Conservation (phyloP, 2,113 vertebrate species). For the Chloroceryle aenea region DNA sequence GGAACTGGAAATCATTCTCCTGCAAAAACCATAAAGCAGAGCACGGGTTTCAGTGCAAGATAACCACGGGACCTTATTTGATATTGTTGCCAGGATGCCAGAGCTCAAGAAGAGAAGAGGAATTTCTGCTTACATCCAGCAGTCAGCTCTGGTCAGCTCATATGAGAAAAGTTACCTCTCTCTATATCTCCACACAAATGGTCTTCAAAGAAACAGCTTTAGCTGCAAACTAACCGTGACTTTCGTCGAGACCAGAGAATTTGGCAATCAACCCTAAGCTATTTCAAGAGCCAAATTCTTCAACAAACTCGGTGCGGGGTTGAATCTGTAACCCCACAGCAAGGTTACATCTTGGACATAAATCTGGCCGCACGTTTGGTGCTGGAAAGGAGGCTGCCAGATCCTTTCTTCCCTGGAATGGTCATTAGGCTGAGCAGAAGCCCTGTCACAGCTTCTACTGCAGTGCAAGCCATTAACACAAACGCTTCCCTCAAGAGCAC, state of each 20-base stretch:
- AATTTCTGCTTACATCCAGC: background rate
- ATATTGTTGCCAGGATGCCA: background rate
- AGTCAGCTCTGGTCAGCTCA: background rate
- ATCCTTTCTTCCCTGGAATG: fast-evolving
- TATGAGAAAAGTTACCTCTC: background rate
- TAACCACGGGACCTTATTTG: background rate
- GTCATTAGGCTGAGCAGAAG: background rate
- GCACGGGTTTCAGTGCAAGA: background rate
- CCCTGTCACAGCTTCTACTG: background rate
- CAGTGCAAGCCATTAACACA: background rate
- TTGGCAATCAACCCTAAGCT: background rate
- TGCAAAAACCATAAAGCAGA: fast-evolving
- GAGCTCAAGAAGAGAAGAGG: background rate
- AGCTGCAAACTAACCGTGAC: background rate
- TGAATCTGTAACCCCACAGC: background rate
- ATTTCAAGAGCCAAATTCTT: background rate
- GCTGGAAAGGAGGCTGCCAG: background rate
- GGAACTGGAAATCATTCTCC: background rate
- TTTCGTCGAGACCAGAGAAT: background rate
- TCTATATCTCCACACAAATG: background rate
- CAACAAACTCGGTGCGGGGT: background rate
- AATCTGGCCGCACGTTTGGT: background rate
- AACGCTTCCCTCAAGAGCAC: background rate
- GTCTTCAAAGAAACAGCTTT: background rate
- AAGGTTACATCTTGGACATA: background rate